Percentiles rank a stretch among this genome's conserved stretches.
phyloP scores from a whole-genome alignment of 2,888 invertebrate genomes.

The Monopis laevigella region DNA sequence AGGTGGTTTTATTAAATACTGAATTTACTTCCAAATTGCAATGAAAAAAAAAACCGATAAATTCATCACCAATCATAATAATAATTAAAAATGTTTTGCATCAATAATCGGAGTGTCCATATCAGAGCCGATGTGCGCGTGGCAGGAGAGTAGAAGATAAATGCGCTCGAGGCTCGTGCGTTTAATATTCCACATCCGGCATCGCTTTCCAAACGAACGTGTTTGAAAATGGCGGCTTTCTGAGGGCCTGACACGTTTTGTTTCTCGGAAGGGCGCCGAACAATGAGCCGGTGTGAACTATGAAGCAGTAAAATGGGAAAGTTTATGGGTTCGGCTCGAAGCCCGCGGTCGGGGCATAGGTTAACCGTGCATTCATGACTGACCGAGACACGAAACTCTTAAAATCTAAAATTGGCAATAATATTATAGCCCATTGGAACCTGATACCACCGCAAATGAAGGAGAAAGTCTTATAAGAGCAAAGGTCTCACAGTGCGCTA shows the following conservation, averaged over 20 bases:
- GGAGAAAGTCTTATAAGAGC: slow-evolving; percentile 29
- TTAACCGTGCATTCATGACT: slow-evolving; percentile 27
- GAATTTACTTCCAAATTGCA: too few species aligned
- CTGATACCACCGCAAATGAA: slow-evolving; percentile 10
- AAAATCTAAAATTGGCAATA: slow-evolving; percentile 12
- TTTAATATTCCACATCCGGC: slow-evolving; percentile 40
- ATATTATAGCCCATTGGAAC: neutral
- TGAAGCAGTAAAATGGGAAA: slow-evolving; percentile 38
- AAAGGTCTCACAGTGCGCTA: slow-evolving; percentile 39
- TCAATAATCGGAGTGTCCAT: too few species aligned
- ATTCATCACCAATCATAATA: too few species aligned
- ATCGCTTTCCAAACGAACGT: slow-evolving; percentile 38
- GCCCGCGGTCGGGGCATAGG: slow-evolving; percentile 54
- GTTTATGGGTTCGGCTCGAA: slow-evolving; percentile 32
- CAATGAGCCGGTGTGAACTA: slow-evolving; percentile 29
- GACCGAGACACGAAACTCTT: slow-evolving; percentile 4
- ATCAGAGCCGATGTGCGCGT: slow-evolving; percentile 15
- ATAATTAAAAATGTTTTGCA: too few species aligned
- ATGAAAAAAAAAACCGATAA: too few species aligned
- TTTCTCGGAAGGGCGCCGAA: slow-evolving; percentile 10
- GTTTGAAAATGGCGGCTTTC: slow-evolving; percentile 31
- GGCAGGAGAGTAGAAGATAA: slow-evolving; percentile 31
- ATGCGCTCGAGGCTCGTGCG: slow-evolving; percentile 33
- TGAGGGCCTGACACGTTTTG: slow-evolving; percentile 10
- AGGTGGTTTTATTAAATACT: too few species aligned